A percentile compares a stretch with the other conserved stretches of the same genome.
Evolutionary conservation across 2,797 vertebrate genomes (phyloP).

Genomic region (Zalophus californianus): DNA sequence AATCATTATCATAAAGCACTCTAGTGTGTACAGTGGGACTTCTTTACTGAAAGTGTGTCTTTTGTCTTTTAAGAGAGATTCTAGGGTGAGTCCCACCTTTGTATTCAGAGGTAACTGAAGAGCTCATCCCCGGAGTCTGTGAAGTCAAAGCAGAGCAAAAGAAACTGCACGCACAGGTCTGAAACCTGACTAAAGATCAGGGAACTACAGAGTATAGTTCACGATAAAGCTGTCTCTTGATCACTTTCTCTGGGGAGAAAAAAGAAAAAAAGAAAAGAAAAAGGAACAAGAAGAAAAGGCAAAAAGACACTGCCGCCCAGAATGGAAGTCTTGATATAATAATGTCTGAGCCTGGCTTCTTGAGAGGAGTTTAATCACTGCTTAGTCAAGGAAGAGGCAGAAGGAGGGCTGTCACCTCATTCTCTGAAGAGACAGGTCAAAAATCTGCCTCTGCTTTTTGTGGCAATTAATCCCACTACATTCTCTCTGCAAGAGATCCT

Average conservation of each 20-base stretch:
- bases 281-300: constrained; percentile 56
- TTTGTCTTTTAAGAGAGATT: constrained; percentile 58
- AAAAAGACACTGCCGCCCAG: neutral
- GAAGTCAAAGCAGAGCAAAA: constrained; percentile 10
- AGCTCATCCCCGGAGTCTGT: neutral
- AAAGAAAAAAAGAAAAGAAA: neutral
- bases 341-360: constrained; percentile 14
- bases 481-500: neutral
- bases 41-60: constrained; percentile 29
- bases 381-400: neutral
- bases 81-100: constrained; percentile 41
- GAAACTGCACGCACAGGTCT: constrained; percentile 59
- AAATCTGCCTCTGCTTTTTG: neutral
- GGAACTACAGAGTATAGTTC: constrained; percentile 72
- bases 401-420: neutral
- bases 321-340: constrained; percentile 49
- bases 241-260: constrained; percentile 58
- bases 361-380: constrained; percentile 33
- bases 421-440: constrained; percentile 27
- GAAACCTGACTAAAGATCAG: constrained; percentile 65
- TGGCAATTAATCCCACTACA: neutral
- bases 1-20: neutral
- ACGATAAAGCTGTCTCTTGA: constrained; percentile 75
- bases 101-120: constrained; percentile 18
- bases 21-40: neutral